phyloP scores from a whole-genome alignment of 1,140 invertebrate genomes.

The Lanistes nyassanus region DNA sequence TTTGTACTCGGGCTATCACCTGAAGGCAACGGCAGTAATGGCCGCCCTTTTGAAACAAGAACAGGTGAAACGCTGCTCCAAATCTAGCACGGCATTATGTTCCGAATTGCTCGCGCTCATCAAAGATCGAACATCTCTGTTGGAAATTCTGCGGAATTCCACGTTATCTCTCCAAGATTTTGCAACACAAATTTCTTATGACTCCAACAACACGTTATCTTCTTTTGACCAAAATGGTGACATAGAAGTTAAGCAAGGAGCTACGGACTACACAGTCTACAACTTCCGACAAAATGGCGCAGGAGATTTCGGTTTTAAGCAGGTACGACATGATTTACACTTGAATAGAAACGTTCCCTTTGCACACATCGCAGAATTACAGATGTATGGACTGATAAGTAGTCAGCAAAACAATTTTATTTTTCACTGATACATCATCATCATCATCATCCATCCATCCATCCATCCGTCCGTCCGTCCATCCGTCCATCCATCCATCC shows the following conservation, averaged over 20 bases:
- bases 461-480: too few species aligned
- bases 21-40: conserved; percentile 17
- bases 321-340: background rate
- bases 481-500: too few species aligned
- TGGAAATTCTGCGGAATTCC: background rate
- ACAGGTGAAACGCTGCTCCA: background rate
- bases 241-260: background rate
- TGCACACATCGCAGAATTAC: background rate
- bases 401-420: too few species aligned
- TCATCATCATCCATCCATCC: too few species aligned
- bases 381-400: background rate
- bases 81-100: background rate
- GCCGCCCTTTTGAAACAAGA: background rate
- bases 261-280: background rate
- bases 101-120: background rate
- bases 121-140: background rate
- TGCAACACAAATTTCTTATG: too few species aligned
- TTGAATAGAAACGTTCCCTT: too few species aligned
- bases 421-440: too few species aligned
- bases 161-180: background rate
- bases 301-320: background rate
- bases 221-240: background rate
- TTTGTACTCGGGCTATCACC: background rate
- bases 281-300: background rate
- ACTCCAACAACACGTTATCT: background rate